Evolutionary conservation across 2,113 vertebrate genomes (phyloP), one percentile per base, ranked within the genome.

Genomic region (Elephantulus edwardii): DNA sequence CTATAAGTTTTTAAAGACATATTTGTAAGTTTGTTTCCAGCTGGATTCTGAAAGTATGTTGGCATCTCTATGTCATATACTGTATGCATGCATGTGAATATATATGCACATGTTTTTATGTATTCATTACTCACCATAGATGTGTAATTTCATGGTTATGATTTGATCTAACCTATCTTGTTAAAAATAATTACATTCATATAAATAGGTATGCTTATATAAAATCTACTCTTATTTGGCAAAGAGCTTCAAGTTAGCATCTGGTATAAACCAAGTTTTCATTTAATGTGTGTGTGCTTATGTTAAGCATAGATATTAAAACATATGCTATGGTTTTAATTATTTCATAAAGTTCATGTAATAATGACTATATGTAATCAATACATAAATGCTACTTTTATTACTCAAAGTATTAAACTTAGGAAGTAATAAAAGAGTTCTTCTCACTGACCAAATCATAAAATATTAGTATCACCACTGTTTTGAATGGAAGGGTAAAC

Each of bases 101-200:
- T 70, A 83, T 87, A 86, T 82, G 92, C 70, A 60, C 89, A 92
- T 94, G 90, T 95, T 96, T 92, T 96, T 64, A 50, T 92, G 91
- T 93, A 92, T 91, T 82, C 83, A 87, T 94, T 78, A 92, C 71
- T 83, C 93, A 86, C 62, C 42, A 71, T 78, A 79, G 77, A 90
- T 83, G 48, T 90, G 58, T 86, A 90, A 90, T 89, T 93, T 54
- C 93, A 92, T 90, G 86, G 88, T 80, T 95, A 93, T 76, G 84
- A 72, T 94, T 96, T 78, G 92, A 95, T 91, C 88, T 88, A 93
- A 92, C 79, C 58, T 94, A 86, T 90, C 93, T 94, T 75, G 88
- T 94, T 90, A 95, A 93, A 95, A 68, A 95, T 92, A 88, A 90
- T 90, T 94, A 50, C 88, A 89, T 94, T 96, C 86, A 86, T 93